Conservation (phyloP, 2,113 vertebrate species). For the Heptranchias perlo region DNA sequence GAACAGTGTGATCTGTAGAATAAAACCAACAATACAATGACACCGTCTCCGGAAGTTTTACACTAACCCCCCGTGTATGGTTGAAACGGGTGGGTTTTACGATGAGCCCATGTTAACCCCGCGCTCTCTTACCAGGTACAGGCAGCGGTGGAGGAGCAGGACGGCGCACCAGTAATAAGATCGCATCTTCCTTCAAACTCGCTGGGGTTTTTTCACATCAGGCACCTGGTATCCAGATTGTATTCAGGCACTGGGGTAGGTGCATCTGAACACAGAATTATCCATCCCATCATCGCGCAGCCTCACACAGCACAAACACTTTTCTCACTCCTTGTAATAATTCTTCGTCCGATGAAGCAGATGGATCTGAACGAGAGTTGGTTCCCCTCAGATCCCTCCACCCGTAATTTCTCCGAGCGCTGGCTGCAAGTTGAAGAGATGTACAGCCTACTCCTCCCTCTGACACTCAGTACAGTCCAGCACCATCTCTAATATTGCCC, state of each 20-base stretch:
- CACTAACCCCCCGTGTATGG: neutral
- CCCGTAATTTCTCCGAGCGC: neutral
- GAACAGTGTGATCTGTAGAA: neutral
- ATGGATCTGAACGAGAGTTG: neutral
- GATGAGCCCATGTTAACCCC: neutral
- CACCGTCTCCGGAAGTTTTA: neutral
- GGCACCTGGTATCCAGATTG: neutral
- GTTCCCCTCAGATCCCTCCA: neutral
- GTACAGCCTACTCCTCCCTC: neutral
- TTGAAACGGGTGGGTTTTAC: neutral
- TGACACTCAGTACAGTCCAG: neutral
- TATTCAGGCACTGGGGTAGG: neutral
- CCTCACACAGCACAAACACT: neutral
- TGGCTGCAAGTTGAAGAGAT: neutral
- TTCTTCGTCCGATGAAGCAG: neutral
- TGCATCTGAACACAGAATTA: neutral
- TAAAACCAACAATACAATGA: neutral
- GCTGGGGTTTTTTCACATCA: neutral
- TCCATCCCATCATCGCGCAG: neutral
- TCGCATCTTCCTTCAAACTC: neutral
- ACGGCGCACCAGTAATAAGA: neutral
- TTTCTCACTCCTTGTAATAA: neutral
- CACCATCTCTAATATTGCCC: neutral
- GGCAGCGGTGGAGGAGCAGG: neutral
- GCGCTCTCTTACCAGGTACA: conserved; percentile 2